Evolutionary conservation across 2,888 invertebrate species (phyloP).

Genomic region (Philereme transversata): DNA sequence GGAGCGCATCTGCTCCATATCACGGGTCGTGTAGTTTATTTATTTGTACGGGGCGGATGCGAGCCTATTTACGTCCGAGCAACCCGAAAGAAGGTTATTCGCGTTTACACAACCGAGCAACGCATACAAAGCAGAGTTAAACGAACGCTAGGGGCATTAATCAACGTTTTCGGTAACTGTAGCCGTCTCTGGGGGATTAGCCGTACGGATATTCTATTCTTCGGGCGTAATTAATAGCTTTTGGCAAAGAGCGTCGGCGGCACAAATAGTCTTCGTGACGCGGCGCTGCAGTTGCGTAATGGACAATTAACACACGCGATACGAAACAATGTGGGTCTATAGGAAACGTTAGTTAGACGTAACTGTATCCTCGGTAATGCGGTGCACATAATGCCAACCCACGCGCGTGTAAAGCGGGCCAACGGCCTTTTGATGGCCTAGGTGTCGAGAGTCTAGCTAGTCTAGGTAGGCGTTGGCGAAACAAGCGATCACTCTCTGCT

Average conservation of each 20-base stretch:
- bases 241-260: conserved; percentile 75
- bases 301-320: conserved; percentile 69
- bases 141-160: conserved; percentile 76
- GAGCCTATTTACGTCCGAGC: conserved; percentile 66
- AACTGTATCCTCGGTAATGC: conserved; percentile 62
- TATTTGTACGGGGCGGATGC: conserved; percentile 65
- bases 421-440: conserved; percentile 66
- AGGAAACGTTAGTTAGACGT: conserved; percentile 62
- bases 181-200: conserved; percentile 80
- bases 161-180: conserved; percentile 80
- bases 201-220: conserved; percentile 80
- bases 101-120: conserved; percentile 68
- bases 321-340: conserved; percentile 63
- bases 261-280: conserved; percentile 71
- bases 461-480: conserved; percentile 33
- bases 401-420: conserved; percentile 69
- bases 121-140: conserved; percentile 74
- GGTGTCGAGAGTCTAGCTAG: conserved; percentile 51
- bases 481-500: conserved; percentile 6
- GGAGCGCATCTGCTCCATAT: conserved; percentile 61
- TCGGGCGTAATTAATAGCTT: conserved; percentile 80
- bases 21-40: conserved; percentile 64
- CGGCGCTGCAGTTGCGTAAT: conserved; percentile 68
- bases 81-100: conserved; percentile 75
- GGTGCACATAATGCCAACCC: conserved; percentile 66